Percentiles rank a stretch among this genome's conserved stretches.
These are phyloP conservation scores for Cyphomyrmex costatus DNA, from an alignment of 1,140 invertebrate species.

Conservation along the genomic window DNA sequence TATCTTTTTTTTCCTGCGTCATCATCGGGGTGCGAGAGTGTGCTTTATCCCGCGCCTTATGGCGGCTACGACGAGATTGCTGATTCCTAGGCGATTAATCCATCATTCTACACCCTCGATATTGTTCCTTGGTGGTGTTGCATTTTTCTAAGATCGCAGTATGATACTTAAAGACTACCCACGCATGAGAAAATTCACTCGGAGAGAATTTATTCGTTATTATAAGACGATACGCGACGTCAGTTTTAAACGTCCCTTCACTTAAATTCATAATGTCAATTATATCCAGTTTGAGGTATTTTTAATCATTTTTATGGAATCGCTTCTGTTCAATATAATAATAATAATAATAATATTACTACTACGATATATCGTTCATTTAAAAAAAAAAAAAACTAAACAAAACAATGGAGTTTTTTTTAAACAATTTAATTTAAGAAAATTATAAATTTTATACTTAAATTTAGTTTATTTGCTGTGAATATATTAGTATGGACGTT, in stretches of 20 bases:
- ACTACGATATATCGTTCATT: too few species aligned
- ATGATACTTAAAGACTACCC: not conserved
- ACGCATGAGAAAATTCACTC: not conserved
- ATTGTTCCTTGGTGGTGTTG: conserved; percentile 2
- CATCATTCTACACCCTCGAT: conserved; percentile 14
- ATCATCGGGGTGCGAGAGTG: conserved; percentile 42
- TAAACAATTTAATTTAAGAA: too few species aligned
- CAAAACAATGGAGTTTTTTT: too few species aligned
- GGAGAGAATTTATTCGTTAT: conserved; percentile 6
- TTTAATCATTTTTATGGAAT: too few species aligned
- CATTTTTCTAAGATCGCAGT: not conserved
- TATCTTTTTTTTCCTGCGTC: conserved; percentile 60
- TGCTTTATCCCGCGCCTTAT: conserved; percentile 51
- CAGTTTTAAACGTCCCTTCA: not conserved
- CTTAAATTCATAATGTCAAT: too few species aligned
- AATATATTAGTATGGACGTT: too few species aligned
- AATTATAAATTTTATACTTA: too few species aligned
- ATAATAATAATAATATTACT: too few species aligned
- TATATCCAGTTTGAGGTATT: too few species aligned
- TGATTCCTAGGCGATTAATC: conserved; percentile 56
- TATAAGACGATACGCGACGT: not conserved
- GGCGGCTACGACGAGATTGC: conserved; percentile 41
- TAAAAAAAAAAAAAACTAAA: too few species aligned
- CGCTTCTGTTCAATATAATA: too few species aligned
- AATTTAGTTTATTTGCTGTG: too few species aligned